Percentiles rank a stretch among this genome's conserved stretches.
Conservation (phyloP, 2,797 vertebrate species). For the Pseudopleuronectes americanus region DNA sequence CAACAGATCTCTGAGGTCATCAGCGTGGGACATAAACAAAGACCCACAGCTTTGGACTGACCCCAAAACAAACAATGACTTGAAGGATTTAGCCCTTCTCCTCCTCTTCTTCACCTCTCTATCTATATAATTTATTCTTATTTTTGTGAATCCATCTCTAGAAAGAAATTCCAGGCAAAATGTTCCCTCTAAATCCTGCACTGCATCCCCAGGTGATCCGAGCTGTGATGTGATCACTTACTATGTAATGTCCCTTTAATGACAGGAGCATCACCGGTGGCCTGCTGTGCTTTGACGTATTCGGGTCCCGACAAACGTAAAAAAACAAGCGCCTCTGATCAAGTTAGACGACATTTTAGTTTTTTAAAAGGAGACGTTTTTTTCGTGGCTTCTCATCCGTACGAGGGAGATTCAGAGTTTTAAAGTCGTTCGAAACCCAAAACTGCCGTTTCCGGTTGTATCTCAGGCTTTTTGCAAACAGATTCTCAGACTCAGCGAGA, state of each 20-base stretch:
- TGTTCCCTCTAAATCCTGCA: conserved; percentile 37
- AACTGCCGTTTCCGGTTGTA: conserved; percentile 75
- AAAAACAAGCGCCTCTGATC: conserved; percentile 32
- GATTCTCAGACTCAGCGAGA: conserved; percentile 34
- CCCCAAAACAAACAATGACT: conserved; percentile 49
- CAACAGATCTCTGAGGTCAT: conserved; percentile 84
- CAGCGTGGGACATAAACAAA: conserved; percentile 48
- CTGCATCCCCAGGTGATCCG: conserved; percentile 49
- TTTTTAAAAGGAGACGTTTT: conserved; percentile 18
- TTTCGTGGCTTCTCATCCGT: conserved; percentile 33
- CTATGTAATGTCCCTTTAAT: conserved; percentile 66
- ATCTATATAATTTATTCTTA: not conserved
- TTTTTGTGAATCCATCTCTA: conserved; percentile 47
- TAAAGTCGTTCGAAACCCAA: conserved; percentile 58
- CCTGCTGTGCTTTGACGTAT: conserved; percentile 75
- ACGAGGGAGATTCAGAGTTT: conserved; percentile 36
- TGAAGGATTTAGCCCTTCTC: conserved; percentile 60
- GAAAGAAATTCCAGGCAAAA: conserved; percentile 42
- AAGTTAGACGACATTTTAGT: conserved; percentile 35
- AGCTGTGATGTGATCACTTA: conserved; percentile 61
- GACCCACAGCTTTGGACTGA: conserved; percentile 59
- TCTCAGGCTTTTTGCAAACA: conserved; percentile 75
- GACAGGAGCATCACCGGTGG: conserved; percentile 56
- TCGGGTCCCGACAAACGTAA: conserved; percentile 27
- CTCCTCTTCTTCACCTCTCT: conserved; percentile 29